Percentiles rank a stretch among this genome's conserved stretches.
Conservation (phyloP, 2,888 invertebrate genomes). For the Ommatoiulus sabulosus region DNA sequence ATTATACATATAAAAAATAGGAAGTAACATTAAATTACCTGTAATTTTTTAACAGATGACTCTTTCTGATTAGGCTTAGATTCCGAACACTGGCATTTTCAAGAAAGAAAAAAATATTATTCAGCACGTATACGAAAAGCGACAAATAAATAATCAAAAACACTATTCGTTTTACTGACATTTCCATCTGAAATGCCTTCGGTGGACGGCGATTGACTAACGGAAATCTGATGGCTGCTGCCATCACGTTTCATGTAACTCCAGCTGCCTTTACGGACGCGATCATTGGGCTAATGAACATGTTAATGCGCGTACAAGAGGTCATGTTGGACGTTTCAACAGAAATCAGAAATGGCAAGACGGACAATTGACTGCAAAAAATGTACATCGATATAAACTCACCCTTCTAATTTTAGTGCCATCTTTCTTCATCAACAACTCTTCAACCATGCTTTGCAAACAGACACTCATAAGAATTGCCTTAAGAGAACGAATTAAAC, state of each 20-base stretch:
- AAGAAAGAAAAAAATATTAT: not conserved
- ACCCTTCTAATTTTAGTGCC: constrained; percentile 63
- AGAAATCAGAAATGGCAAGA: no score
- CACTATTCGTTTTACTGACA: not conserved
- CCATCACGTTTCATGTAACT: constrained; percentile 82
- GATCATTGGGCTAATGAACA: constrained; percentile 62
- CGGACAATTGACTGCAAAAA: not conserved
- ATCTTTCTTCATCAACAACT: constrained; percentile 74
- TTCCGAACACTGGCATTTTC: constrained; percentile 1
- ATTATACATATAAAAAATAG: not conserved
- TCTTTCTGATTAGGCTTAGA: constrained; percentile 56
- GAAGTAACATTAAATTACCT: constrained; percentile 70
- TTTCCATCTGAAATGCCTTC: constrained; percentile 61
- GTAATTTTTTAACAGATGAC: constrained; percentile 80
- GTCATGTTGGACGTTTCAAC: no score
- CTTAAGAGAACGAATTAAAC: constrained; percentile 62
- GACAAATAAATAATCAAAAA: not conserved
- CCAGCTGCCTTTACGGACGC: constrained; percentile 72
- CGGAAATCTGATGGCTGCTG: constrained; percentile 69
- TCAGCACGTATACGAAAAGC: not conserved
- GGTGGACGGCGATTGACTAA: constrained; percentile 63
- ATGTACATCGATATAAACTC: not conserved
- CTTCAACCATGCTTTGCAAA: constrained; percentile 95
- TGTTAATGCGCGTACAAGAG: no score
- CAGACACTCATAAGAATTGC: constrained; percentile 96